Evolutionary conservation across 2,797 vertebrate genomes (phyloP).

Genomic region (Lagocephalus sceleratus): DNA sequence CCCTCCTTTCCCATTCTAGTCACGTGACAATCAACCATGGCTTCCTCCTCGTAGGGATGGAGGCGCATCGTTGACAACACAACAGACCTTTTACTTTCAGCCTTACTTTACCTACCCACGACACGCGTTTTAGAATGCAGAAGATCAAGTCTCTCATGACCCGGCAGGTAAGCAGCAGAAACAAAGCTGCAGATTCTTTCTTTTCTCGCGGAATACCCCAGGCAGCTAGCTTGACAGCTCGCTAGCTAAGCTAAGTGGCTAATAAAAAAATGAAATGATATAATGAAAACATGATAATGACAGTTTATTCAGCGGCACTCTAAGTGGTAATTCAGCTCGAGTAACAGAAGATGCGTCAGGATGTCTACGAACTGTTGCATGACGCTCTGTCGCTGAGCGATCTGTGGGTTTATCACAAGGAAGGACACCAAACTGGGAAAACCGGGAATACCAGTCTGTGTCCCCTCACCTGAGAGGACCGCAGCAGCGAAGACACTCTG

Average conservation of each 20-base stretch:
- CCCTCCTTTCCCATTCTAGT: conserved; percentile 19
- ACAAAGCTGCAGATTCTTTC: not conserved
- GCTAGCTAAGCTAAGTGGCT: conserved; percentile 49
- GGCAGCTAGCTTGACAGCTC: conserved; percentile 50
- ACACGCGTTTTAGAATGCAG: conserved; percentile 78
- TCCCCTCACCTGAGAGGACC: conserved; percentile 28
- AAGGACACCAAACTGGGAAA: no score
- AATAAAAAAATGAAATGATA: no score
- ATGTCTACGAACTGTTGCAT: not conserved
- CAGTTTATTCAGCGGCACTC: conserved; percentile 25
- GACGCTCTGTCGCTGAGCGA: no score
- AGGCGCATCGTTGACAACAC: conserved; percentile 53
- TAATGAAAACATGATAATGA: no score
- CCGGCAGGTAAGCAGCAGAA: conserved; percentile 85
- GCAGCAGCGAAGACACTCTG: conserved; percentile 20
- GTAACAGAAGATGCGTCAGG: not conserved
- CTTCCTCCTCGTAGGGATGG: conserved; percentile 67
- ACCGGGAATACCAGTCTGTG: no score
- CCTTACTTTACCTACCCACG: not conserved
- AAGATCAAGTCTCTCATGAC: conserved; percentile 98
- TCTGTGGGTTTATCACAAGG: no score
- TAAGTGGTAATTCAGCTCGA: conserved; percentile 7
- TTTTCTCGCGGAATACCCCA: conserved; percentile 29
- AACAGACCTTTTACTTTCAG: conserved; percentile 19
- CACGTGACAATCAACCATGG: conserved; percentile 85